These are phyloP conservation scores for Florisuga fusca DNA, from an alignment of 2,797 vertebrate species.

Conservation along the genomic window DNA sequence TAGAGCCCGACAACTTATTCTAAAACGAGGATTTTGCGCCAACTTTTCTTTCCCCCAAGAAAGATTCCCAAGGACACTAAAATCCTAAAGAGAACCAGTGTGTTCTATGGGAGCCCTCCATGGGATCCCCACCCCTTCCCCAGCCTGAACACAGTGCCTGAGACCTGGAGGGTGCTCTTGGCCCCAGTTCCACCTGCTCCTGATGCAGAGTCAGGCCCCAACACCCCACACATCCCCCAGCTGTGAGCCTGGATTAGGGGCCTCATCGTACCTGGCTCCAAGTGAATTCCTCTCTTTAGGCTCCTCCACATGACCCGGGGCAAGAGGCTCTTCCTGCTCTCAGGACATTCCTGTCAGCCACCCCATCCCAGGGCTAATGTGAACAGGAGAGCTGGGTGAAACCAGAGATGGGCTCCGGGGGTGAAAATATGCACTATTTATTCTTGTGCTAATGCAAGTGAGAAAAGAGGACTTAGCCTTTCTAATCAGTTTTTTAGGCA, in stretches of 20 bases:
- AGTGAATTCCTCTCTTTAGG: conserved; percentile 9
- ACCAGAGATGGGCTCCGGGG: conserved; percentile 23
- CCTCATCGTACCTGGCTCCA: conserved; percentile 28
- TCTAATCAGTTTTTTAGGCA: conserved; percentile 7
- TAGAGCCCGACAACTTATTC: not conserved
- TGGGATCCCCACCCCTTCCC: accelerated
- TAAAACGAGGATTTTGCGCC: not conserved
- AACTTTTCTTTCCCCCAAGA: not conserved
- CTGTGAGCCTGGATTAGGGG: conserved; percentile 36
- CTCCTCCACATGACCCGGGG: not conserved
- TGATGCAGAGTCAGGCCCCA: accelerated
- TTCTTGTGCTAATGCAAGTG: conserved; percentile 38
- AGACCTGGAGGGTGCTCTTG: not conserved
- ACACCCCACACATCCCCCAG: not conserved
- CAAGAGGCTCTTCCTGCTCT: conserved; percentile 3
- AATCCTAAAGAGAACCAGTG: not conserved
- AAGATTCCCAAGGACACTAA: not conserved
- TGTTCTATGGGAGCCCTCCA: accelerated
- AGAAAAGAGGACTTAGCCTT: conserved; percentile 22
- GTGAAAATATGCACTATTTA: conserved; percentile 39
- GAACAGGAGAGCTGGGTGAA: conserved; percentile 30
- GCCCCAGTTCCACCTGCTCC: not conserved
- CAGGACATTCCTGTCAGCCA: not conserved
- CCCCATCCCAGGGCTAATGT: not conserved
- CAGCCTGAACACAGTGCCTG: not conserved